These are phyloP conservation scores for Tethea ocularis DNA, from an alignment of 2,888 invertebrate species.

Conservation along the genomic window DNA sequence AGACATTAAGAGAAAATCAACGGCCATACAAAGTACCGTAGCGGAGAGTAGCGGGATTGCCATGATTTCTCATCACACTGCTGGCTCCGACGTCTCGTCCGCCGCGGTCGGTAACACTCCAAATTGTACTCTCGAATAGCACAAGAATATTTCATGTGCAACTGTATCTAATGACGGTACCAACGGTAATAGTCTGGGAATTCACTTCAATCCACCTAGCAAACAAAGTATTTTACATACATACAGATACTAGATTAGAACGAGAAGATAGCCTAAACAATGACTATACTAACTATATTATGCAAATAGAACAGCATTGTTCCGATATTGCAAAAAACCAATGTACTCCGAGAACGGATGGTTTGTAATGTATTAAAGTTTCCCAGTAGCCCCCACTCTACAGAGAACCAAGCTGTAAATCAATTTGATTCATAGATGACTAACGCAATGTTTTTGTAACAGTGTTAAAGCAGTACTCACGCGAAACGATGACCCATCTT, in stretches of 20 bases:
- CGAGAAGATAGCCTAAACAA: conserved; percentile 75
- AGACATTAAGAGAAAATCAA: conserved; percentile 74
- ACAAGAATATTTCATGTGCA: conserved; percentile 71
- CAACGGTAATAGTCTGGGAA: conserved; percentile 78
- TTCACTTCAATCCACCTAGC: conserved; percentile 65
- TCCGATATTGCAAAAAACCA: conserved; percentile 11
- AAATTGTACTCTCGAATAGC: conserved; percentile 76
- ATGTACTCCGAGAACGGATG: conserved; percentile 47
- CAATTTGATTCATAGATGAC: conserved; percentile 72
- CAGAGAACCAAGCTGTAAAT: conserved; percentile 49
- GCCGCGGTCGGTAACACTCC: conserved; percentile 55
- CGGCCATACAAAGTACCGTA: conserved; percentile 78
- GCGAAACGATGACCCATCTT: conserved; percentile 54
- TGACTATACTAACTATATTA: conserved; percentile 63
- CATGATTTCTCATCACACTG: conserved; percentile 68
- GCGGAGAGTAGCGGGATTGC: conserved; percentile 74
- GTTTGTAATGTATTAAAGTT: conserved; percentile 54
- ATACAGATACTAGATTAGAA: conserved; percentile 69
- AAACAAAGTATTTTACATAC: conserved; percentile 64
- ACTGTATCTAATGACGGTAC: conserved; percentile 76
- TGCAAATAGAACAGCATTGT: conserved; percentile 59
- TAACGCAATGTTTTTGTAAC: conserved; percentile 62
- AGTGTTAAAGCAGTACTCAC: conserved; percentile 43
- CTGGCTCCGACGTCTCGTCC: conserved; percentile 29
- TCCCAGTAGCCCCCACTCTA: conserved; percentile 59